Evolutionary conservation across 1,140 invertebrate genomes (phyloP).

Genomic region (Pachyrhynchus sulphureomaculatus): DNA sequence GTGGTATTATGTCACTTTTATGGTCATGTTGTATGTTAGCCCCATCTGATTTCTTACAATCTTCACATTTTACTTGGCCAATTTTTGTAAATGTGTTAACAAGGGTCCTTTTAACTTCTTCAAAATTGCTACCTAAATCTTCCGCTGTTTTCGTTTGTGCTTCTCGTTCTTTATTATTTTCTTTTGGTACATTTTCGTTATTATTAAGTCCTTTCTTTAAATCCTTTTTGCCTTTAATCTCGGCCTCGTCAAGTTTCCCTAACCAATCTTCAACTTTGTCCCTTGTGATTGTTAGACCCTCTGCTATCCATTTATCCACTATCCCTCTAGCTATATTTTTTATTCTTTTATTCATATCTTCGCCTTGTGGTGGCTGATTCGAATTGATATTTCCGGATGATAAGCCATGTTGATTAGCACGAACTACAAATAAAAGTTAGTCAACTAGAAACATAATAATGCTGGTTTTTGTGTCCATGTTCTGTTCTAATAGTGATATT

Average conservation of each 20-base stretch:
- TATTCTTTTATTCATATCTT: constrained; percentile 17
- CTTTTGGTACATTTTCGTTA: neutral
- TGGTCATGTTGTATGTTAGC: neutral
- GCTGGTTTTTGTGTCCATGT: no score
- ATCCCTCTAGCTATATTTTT: constrained; percentile 20
- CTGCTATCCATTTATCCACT: constrained; percentile 22
- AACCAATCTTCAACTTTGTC: constrained; percentile 24
- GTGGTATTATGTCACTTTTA: neutral
- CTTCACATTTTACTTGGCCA: constrained; percentile 9
- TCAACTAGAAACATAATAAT: no score
- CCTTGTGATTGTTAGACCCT: constrained; percentile 18
- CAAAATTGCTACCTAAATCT: neutral
- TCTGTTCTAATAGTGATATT: no score
- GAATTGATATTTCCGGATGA: neutral
- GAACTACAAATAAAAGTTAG: no score
- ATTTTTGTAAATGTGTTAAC: constrained; percentile 22
- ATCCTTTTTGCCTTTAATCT: neutral
- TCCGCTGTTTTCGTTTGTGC: neutral
- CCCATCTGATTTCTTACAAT: constrained; percentile 7
- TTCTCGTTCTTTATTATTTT: neutral
- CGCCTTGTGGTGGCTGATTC: neutral
- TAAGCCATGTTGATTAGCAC: neutral
- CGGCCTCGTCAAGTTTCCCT: constrained; percentile 5
- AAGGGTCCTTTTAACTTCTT: constrained; percentile 12
- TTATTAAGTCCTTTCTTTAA: neutral